Base-by-base conservation (phyloP, 2,113 vertebrate species). In the Corythaixoides concolor region DNA sequence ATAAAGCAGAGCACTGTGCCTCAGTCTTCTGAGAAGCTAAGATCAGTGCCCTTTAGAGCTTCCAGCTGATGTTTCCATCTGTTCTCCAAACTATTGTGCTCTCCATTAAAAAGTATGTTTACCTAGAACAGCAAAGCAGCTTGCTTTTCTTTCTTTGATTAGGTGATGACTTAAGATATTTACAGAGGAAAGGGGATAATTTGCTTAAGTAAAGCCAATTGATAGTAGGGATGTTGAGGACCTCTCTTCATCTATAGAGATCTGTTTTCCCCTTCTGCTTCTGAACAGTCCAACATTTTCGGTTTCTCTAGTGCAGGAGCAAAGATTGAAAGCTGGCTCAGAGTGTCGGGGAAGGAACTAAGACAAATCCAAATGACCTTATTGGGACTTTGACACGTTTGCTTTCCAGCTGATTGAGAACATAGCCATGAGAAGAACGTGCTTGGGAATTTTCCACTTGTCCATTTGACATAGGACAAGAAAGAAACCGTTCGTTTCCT, bases 401-500 rank as follows among this genome's bases (percentile, higher is more conserved):
- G 53, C 70, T 92, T 94, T 93, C 63, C 67, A 90, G 55, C 78
- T 90, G 88, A 58, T 83, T 85, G 90, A 92, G 80, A 95, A 63
- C 67, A 80, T 68, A 92, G 63, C 89, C 83, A 63, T 2, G 8
- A 92, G 63, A 93, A 86, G 55, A 95, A 90, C 15, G 8, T 95
- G 83, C 86, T 84, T 95, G 83, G 68, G 86, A 92, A 86, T 89
- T 92, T 92, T 97, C 83, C 89, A 96, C 91, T 89, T 95, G 93
- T 80, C 68, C 32, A 19, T 93, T 90, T 95, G 90, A 94, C 5
- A 8, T 5, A 67, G 79, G 55, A 69, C 39, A 86, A 93, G 85
- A 94, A 89, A 89, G 77, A 88, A 97, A 63, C 72, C 45, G 66
- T 86, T 93, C 8, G 41, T 84, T 95, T 95, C 86, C 76, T 76